Percentiles rank a stretch among this genome's conserved stretches.
phyloP scores from a whole-genome alignment of 2,888 invertebrate genomes.

The Troglohyphantes excavatus region DNA sequence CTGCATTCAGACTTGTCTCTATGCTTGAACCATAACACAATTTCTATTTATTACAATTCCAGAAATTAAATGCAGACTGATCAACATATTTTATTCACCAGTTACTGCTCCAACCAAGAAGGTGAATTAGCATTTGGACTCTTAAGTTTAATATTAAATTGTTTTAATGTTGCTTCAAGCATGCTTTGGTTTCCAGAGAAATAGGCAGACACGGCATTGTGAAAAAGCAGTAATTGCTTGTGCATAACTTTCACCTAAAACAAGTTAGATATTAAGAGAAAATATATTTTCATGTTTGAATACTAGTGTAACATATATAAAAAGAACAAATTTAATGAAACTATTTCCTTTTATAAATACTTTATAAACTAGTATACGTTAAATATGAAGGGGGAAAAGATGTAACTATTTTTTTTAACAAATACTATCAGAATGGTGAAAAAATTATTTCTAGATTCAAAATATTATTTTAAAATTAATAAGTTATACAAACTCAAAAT shows the following conservation, averaged over 20 bases:
- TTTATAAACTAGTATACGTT: no score
- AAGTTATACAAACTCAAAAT: no score
- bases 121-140: slow-evolving; percentile 89
- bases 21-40: slow-evolving; percentile 43
- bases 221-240: slow-evolving; percentile 96
- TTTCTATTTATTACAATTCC: slow-evolving; percentile 25
- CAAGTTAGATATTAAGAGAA: slow-evolving; percentile 31
- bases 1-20: slow-evolving; percentile 47
- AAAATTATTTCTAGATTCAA: no score
- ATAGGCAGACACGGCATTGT: slow-evolving; percentile 98
- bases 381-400: no score
- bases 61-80: slow-evolving; percentile 44
- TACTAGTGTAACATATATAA: background rate
- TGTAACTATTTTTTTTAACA: no score
- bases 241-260: slow-evolving; percentile 99
- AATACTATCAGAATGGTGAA: no score
- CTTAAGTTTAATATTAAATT: slow-evolving; percentile 96
- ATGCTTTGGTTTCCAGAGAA: slow-evolving; percentile 98
- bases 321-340: background rate
- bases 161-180: slow-evolving; percentile 95
- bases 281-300: no score
- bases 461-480: no score
- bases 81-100: slow-evolving; percentile 6
- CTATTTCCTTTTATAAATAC: no score
- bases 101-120: slow-evolving; percentile 89